Conservation (phyloP, 2,888 invertebrate species). For the Hypomecis punctinalis region DNA sequence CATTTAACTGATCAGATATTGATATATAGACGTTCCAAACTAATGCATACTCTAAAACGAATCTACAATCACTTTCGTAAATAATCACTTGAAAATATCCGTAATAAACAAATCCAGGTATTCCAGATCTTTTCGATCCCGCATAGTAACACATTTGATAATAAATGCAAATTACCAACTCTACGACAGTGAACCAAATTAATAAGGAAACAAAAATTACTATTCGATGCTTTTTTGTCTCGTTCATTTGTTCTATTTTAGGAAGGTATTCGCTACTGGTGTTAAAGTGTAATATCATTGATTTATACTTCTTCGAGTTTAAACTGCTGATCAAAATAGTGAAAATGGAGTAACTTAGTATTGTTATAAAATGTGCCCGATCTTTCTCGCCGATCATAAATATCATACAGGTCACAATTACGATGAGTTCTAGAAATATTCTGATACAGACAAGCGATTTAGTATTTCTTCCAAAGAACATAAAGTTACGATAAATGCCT, state of each 20-base stretch:
- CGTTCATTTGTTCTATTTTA: neutral
- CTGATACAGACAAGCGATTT: neutral
- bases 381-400: neutral
- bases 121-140: neutral
- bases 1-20: slow-evolving; percentile 8
- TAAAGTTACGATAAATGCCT: slow-evolving; percentile 16
- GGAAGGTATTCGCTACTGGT: slow-evolving; percentile 6
- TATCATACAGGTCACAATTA: neutral
- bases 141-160: neutral
- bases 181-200: neutral
- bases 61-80: slow-evolving; percentile 2
- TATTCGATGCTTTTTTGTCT: neutral
- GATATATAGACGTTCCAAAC: slow-evolving; percentile 10
- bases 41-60: slow-evolving; percentile 1
- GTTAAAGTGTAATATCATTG: neutral
- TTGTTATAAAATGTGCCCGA: neutral
- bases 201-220: neutral
- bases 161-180: neutral
- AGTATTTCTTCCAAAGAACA: neutral
- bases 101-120: neutral
- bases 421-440: neutral
- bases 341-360: neutral
- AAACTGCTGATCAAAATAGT: neutral
- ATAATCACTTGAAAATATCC: neutral
- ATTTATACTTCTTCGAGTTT: slow-evolving; percentile 9